These are phyloP conservation scores for Philotrypesis tridentata DNA, from an alignment of 1,140 invertebrate species.

Conservation along the genomic window DNA sequence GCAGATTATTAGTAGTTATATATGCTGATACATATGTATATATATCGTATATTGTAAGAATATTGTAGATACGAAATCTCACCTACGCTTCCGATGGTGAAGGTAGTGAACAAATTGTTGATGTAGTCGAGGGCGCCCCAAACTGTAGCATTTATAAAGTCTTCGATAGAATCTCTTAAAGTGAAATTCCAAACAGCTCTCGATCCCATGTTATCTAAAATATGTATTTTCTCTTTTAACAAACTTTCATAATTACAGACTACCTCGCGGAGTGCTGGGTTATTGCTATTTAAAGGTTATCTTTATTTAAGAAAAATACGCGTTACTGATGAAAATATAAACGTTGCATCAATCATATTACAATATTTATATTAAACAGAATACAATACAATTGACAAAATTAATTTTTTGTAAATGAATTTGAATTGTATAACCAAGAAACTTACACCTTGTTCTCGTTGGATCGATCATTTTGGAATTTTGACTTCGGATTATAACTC, in stretches of 20 bases:
- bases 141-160: conserved; percentile 81
- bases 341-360: no score
- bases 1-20: conserved; percentile 41
- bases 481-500: conserved; percentile 65
- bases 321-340: no score
- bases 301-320: background rate
- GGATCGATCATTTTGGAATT: conserved; percentile 65
- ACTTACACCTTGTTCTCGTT: conserved; percentile 61
- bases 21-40: background rate
- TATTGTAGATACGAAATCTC: conserved; percentile 47
- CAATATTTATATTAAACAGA: conserved; percentile 38
- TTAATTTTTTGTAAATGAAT: no score
- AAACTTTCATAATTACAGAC: no score
- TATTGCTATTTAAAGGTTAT: background rate
- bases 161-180: conserved; percentile 78
- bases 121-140: conserved; percentile 80
- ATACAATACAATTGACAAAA: no score
- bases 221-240: conserved; percentile 24
- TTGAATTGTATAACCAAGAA: no score
- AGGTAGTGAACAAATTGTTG: conserved; percentile 74
- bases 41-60: conserved; percentile 8
- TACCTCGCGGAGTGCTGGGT: no score
- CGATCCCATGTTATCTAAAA: conserved; percentile 62
- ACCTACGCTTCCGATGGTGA: conserved; percentile 80
- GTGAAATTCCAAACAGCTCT: conserved; percentile 82